These are phyloP conservation scores for Atractosteus spatula DNA, from an alignment of 2,113 vertebrate genomes.

Conservation along the genomic window DNA sequence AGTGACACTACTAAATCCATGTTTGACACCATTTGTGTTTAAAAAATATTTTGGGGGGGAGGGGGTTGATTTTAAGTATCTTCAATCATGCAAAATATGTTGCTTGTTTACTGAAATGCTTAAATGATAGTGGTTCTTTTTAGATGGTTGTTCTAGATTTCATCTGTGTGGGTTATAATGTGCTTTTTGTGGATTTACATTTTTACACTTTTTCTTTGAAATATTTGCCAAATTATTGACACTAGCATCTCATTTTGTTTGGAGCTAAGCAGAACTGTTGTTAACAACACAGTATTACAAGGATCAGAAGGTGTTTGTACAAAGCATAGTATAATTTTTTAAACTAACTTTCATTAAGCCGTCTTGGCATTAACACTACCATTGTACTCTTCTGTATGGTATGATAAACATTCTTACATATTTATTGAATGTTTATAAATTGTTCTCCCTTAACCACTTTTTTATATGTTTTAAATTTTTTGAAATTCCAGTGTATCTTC, in stretches of 20 bases:
- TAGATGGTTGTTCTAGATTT: constrained; percentile 71
- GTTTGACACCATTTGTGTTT: constrained; percentile 26
- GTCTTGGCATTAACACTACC: constrained; percentile 73
- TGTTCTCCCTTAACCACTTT: constrained; percentile 80
- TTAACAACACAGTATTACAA: constrained; percentile 60
- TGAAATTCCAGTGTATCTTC: constrained; percentile 87
- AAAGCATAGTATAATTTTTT: constrained; percentile 84
- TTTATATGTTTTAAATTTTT: constrained; percentile 92
- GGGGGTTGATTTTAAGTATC: constrained; percentile 34
- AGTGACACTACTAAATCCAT: constrained; percentile 41
- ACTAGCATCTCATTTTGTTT: constrained; percentile 52
- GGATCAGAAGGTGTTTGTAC: constrained; percentile 81
- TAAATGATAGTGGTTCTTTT: constrained; percentile 73
- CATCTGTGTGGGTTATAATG: constrained; percentile 61
- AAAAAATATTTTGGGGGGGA: constrained; percentile 5
- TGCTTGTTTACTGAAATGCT: constrained; percentile 73
- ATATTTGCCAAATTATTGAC: constrained; percentile 59
- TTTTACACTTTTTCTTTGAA: constrained; percentile 66
- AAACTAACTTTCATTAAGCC: constrained; percentile 76
- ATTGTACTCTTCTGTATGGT: constrained; percentile 77
- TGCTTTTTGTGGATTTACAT: constrained; percentile 13
- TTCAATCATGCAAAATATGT: constrained; percentile 45
- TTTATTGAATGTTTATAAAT: constrained; percentile 85
- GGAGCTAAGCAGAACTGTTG: constrained; percentile 22
- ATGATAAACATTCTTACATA: constrained; percentile 73